Evolutionary conservation across 2,888 invertebrate genomes (phyloP), one percentile per base, ranked within the genome.

Genomic region (Shargacucullia verbasci): DNA sequence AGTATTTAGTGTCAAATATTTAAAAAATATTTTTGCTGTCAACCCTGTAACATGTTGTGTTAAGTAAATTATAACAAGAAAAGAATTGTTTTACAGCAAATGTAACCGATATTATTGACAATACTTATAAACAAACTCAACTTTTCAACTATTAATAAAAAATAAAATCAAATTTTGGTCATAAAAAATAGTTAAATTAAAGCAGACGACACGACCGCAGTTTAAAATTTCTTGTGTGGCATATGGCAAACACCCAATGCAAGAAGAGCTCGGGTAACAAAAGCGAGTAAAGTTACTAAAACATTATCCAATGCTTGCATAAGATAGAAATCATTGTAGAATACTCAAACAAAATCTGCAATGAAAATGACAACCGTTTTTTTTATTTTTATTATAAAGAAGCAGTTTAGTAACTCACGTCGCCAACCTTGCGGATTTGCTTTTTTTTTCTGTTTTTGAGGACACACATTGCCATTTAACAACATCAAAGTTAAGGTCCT

Each of bases 401-500:
- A 62, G 58, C 63, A 59, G 72, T 76, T 80, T 75, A 75, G 79
- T 77, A 77, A 71, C 70, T 68, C 73, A 73, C 80, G 82, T 78
- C 78, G 83, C 73, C 81, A 84, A 82, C 86, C 87, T 88, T 87
- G 84, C 72, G 60, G 70, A 76, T 74, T 72, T 72, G 72, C 70
- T 83, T 86, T 85, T 83, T 86, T 85, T 87, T 86, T 82, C 71
- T 69, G 70, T 82, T 87, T 87, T 85, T 87, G 82, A 85, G 84
- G 85, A 85, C 87, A 86, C 81, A 80, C 82, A 78, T 79, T 83
- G 85, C 84, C 86, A 87, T 86, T 88, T 87, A 87, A 82, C 81
- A 75, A 82, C 84, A 84, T 86, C 86, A 82, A 85, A 84, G 82
- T 76, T 76, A 62, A 77, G 80, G 79, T 78, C 78, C 78, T 73